These are phyloP conservation scores for Eclectus roratus DNA, from an alignment of 2,113 vertebrate species.

Conservation along the genomic window DNA sequence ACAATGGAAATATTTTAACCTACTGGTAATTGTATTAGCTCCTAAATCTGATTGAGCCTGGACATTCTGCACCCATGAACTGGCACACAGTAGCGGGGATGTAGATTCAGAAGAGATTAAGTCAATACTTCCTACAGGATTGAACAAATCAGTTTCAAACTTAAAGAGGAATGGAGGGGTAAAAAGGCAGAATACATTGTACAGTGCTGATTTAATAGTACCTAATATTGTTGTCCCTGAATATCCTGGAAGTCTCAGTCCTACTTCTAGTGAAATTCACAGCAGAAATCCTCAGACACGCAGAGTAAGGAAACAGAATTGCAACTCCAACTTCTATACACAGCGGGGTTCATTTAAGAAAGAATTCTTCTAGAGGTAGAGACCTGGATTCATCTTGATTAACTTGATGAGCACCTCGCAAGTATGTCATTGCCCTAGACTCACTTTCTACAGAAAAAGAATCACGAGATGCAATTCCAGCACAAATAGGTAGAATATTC, in stretches of 20 bases:
- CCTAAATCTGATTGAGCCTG: constrained; percentile 33
- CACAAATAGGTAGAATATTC: background rate
- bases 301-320: background rate
- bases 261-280: background rate
- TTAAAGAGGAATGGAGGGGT: background rate
- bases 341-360: background rate
- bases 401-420: background rate
- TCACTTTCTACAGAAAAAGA: background rate
- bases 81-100: background rate
- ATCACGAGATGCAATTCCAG: background rate
- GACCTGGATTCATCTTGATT: background rate
- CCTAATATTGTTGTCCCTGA: background rate
- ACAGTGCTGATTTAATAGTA: background rate
- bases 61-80: background rate
- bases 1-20: constrained; percentile 17
- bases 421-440: background rate
- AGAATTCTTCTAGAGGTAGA: background rate
- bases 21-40: constrained; percentile 31
- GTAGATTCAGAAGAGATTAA: constrained; percentile 28
- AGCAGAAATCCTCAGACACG: background rate
- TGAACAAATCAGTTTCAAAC: constrained; percentile 15
- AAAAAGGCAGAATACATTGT: background rate
- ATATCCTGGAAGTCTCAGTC: background rate
- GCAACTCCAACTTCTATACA: background rate
- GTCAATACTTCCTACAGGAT: constrained; percentile 3